Base-by-base conservation (phyloP, 2,797 vertebrate species). In the Sardinella longiceps region DNA sequence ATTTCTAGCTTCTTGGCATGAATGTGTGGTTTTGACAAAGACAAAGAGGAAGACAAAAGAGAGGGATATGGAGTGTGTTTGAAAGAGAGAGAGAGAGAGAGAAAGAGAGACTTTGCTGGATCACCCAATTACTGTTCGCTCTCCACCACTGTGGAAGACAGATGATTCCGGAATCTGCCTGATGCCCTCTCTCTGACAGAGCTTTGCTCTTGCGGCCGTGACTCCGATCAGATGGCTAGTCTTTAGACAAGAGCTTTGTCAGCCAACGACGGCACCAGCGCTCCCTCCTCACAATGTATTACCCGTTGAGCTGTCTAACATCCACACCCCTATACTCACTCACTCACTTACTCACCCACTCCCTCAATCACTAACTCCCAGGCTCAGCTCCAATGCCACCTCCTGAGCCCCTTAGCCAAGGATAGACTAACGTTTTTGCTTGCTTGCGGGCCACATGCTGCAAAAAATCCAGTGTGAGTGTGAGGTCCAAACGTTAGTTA, bases 201-300 rank as follows among this genome's bases (percentile, higher is more conserved):
- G 63, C 66, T 15, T 33, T 39, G 14, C 18, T 11, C 66, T 39
- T 15, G 3, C 33, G 30, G 66, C 66, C 30, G 15, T 37, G 66
- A 74, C 30, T 74, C 66, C 37, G 66, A 28, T 74, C 66, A 74
- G 66, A 74, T 66, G 60, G 60, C 48, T 30, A 12, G 60, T 9
- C 9, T 74, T 74, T 33, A 74, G 33, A 74, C 66, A 74, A 74
- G 66, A 74, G 30, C 66, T 33, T 18, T 37, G 51, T 81, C 30
- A 74, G 66, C 66, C 66, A 7, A 20, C 53, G 20, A 23, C 20
- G 53, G 33, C 37, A 37, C 66, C 66, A 37, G 30, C 66, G 20
- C 30, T 14, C 28, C 33, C 11, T 74, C 66, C 37, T 74, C 66
- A 74, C 66, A 37, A 3, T 14, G 66, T 15, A 74, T 74, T 39